Percentiles rank a stretch among this genome's conserved stretches.
phyloP scores from a whole-genome alignment of 35 echinoderm and acorn worm genomes.

The Amphiura filiformis region DNA sequence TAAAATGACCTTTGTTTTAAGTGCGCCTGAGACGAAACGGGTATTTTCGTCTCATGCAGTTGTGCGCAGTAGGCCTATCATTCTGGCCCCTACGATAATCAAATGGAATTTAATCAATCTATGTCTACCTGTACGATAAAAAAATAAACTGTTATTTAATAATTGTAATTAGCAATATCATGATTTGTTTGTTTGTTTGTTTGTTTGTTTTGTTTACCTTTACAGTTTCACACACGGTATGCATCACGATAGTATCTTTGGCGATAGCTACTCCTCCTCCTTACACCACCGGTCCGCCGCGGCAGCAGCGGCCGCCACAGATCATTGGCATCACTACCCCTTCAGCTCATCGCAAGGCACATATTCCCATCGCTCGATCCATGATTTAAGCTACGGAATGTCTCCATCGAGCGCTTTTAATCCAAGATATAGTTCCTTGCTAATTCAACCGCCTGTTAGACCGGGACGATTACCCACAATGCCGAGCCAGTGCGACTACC shows the following conservation, averaged over 20 bases:
- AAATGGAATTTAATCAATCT: too few relatives aligned
- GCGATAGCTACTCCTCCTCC: constrained; percentile 57
- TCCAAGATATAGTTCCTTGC: constrained; percentile 81
- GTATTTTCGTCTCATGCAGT: too few relatives aligned
- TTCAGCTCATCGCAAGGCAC: constrained; percentile 60
- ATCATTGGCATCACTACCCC: constrained; percentile 64
- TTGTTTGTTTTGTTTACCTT: background rate
- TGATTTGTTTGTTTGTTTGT: background rate
- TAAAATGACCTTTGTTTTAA: too few relatives aligned
- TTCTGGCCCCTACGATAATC: too few relatives aligned
- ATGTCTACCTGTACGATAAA: too few relatives aligned
- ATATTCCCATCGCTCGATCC: constrained; percentile 57
- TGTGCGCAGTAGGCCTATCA: too few relatives aligned
- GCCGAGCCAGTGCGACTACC: constrained; percentile 74
- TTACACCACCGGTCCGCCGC: constrained; percentile 42
- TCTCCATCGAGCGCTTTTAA: constrained; percentile 69
- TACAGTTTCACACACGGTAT: background rate
- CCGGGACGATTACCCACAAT: constrained; percentile 64
- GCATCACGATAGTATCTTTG: constrained; percentile 53
- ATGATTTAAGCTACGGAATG: constrained; percentile 80
- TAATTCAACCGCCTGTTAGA: constrained; percentile 94
- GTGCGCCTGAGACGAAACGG: too few relatives aligned
- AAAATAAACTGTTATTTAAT: too few relatives aligned
- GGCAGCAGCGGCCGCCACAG: background rate
- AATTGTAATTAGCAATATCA: too few relatives aligned